Evolutionary conservation across 1,140 invertebrate genomes (phyloP).

Genomic region (Scaptomyza montana): DNA sequence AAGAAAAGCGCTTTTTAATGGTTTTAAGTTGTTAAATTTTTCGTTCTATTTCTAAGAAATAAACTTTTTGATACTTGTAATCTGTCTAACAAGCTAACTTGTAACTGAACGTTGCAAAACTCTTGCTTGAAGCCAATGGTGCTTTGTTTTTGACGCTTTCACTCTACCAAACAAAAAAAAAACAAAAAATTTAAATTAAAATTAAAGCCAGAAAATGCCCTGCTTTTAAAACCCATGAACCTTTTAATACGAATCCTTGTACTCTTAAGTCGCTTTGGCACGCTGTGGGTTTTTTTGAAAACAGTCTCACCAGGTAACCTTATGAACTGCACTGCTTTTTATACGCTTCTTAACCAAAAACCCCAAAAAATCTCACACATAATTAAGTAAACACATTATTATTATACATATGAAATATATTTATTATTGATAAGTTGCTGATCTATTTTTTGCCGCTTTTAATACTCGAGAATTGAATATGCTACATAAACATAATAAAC

Average conservation of each 20-base stretch:
- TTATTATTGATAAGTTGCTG: constrained; percentile 33
- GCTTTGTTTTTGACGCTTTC: constrained; percentile 76
- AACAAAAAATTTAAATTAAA: not conserved
- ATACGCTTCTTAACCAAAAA: constrained; percentile 62
- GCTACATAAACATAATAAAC: too few relatives aligned
- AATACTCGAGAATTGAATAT: not conserved
- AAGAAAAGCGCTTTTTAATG: constrained; percentile 74
- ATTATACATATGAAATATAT: not conserved
- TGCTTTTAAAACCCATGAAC: constrained; percentile 54
- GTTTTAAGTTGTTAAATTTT: constrained; percentile 65
- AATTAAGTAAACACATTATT: constrained; percentile 36
- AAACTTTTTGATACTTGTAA: constrained; percentile 42
- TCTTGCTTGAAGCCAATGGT: constrained; percentile 52
- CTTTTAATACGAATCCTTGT: constrained; percentile 54
- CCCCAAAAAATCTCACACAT: constrained; percentile 45
- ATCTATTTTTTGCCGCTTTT: constrained; percentile 36
- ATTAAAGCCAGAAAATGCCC: constrained; percentile 31
- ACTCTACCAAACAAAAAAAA: constrained; percentile 18
- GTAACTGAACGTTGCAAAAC: constrained; percentile 66
- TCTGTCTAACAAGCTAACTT: constrained; percentile 28
- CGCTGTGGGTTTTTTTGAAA: constrained; percentile 84
- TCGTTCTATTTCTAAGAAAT: constrained; percentile 55
- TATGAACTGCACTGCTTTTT: constrained; percentile 82
- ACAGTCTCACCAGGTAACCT: constrained; percentile 84
- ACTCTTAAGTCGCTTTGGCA: constrained; percentile 85